phyloP scores from a whole-genome alignment of 2,797 vertebrate species.

The Thunnus albacares region DNA sequence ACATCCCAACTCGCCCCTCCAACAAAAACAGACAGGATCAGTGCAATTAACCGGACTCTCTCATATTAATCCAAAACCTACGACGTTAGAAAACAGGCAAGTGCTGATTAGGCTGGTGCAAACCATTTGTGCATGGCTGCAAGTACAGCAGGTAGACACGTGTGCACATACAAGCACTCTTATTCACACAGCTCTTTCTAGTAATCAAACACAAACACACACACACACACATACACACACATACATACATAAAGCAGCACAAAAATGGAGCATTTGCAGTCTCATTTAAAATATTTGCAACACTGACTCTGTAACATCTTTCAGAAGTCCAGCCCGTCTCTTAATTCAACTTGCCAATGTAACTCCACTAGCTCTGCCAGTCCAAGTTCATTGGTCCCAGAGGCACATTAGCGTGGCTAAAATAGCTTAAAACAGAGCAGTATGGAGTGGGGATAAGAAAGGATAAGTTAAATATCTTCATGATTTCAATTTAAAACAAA shows the following conservation, averaged over 20 bases:
- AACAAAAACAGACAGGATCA: slow-evolving; percentile 59
- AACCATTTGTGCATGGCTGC: slow-evolving; percentile 59
- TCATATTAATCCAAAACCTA: slow-evolving; percentile 25
- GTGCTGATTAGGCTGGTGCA: slow-evolving; percentile 73
- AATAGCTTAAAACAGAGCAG: slow-evolving; percentile 48
- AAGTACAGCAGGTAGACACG: slow-evolving; percentile 61
- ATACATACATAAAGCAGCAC: slow-evolving; percentile 40
- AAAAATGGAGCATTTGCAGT: slow-evolving; percentile 42
- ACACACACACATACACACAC: slow-evolving; percentile 2
- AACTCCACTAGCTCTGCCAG: slow-evolving; percentile 31
- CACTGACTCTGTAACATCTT: slow-evolving; percentile 33
- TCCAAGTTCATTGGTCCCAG: slow-evolving; percentile 57
- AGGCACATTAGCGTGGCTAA: slow-evolving; percentile 52
- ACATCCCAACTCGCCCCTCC: background rate
- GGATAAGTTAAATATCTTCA: slow-evolving; percentile 35
- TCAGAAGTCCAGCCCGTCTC: slow-evolving; percentile 27
- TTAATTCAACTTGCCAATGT: slow-evolving; percentile 26
- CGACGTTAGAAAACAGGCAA: slow-evolving; percentile 54
- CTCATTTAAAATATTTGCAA: slow-evolving; percentile 48
- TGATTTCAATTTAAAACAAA: slow-evolving; percentile 47
- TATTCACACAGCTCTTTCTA: background rate
- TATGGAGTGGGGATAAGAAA: background rate
- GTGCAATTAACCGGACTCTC: slow-evolving; percentile 70
- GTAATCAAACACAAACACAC: background rate
- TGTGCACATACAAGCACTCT: background rate